phyloP scores from a whole-genome alignment of 1,140 invertebrate genomes.

The Eriocheir sinensis region DNA sequence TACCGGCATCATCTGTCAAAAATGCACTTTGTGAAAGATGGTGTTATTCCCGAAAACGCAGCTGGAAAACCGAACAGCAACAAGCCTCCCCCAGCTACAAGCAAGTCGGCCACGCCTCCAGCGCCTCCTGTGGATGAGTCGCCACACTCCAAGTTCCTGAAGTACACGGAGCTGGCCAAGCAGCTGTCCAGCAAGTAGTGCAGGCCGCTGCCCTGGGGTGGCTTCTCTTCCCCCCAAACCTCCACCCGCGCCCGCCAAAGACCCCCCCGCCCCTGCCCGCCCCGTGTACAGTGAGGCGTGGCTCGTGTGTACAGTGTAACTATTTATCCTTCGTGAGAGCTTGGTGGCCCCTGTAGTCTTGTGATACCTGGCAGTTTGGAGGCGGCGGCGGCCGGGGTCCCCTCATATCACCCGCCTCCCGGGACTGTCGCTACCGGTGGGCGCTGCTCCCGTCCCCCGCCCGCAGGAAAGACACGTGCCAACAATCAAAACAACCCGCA shows the following conservation, averaged over 20 bases:
- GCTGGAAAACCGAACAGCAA: constrained; percentile 80
- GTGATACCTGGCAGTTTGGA: constrained; percentile 76
- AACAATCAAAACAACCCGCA: constrained; percentile 78
- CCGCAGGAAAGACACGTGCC: constrained; percentile 78
- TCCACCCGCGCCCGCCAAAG: constrained; percentile 68
- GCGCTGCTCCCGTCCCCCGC: constrained; percentile 76
- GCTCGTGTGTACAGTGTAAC: constrained; percentile 77
- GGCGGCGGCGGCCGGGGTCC: constrained; percentile 75
- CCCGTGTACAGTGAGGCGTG: constrained; percentile 75
- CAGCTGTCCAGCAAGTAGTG: constrained; percentile 96
- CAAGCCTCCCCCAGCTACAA: constrained; percentile 82
- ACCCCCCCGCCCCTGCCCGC: constrained; percentile 69
- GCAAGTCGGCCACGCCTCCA: constrained; percentile 80
- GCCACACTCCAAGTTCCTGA: constrained; percentile 97
- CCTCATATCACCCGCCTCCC: constrained; percentile 76
- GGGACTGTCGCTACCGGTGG: constrained; percentile 74
- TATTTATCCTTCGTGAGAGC: constrained; percentile 77
- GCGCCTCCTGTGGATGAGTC: constrained; percentile 88
- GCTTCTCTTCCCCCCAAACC: constrained; percentile 54
- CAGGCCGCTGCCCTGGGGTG: constrained; percentile 72
- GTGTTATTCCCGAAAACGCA: constrained; percentile 88
- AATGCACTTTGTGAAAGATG: constrained; percentile 98
- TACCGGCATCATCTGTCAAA: constrained; percentile 98
- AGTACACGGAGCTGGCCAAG: constrained; percentile 97
- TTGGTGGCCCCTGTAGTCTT: constrained; percentile 76